Conservation (phyloP, 2,797 vertebrate genomes). For the Triplophysa bombifrons region DNA sequence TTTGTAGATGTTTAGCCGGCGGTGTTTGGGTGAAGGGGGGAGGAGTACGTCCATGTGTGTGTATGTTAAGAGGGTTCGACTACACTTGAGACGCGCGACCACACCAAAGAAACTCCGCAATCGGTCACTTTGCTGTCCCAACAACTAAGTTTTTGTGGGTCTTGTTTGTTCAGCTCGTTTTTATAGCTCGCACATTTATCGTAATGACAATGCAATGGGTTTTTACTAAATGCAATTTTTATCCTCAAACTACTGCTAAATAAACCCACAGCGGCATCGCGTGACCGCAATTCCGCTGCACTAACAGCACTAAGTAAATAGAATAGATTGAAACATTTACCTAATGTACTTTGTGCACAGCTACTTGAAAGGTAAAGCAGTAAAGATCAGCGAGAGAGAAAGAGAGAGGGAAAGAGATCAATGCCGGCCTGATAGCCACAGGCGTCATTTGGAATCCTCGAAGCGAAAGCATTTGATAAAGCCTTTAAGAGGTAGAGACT, state of each 20-base stretch:
- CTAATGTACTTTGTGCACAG: slow-evolving; percentile 59
- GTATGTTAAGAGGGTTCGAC: slow-evolving; percentile 44
- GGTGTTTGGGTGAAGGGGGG: slow-evolving; percentile 38
- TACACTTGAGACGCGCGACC: slow-evolving; percentile 21
- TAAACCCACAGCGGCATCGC: neutral
- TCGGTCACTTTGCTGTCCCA: slow-evolving; percentile 13
- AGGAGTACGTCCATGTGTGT: slow-evolving; percentile 41
- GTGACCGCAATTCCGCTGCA: slow-evolving; percentile 42
- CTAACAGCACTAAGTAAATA: slow-evolving; percentile 52
- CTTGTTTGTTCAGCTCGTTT: neutral
- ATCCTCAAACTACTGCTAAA: neutral
- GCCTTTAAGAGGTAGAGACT: slow-evolving; percentile 75
- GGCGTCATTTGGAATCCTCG: slow-evolving; percentile 66
- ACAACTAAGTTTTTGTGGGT: slow-evolving; percentile 9
- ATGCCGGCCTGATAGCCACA: slow-evolving; percentile 66
- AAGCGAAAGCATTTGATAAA: slow-evolving; percentile 81
- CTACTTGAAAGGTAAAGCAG: slow-evolving; percentile 48
- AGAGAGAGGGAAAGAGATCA: slow-evolving; percentile 59
- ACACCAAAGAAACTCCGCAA: slow-evolving; percentile 18
- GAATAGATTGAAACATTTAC: slow-evolving; percentile 58
- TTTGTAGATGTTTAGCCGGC: slow-evolving; percentile 55
- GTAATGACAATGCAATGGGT: too few species aligned
- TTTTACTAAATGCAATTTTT: neutral
- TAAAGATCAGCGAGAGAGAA: slow-evolving; percentile 48
- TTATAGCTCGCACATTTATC: neutral